phyloP scores from a whole-genome alignment of 2,797 vertebrate species.

The Clarias pachynema region DNA sequence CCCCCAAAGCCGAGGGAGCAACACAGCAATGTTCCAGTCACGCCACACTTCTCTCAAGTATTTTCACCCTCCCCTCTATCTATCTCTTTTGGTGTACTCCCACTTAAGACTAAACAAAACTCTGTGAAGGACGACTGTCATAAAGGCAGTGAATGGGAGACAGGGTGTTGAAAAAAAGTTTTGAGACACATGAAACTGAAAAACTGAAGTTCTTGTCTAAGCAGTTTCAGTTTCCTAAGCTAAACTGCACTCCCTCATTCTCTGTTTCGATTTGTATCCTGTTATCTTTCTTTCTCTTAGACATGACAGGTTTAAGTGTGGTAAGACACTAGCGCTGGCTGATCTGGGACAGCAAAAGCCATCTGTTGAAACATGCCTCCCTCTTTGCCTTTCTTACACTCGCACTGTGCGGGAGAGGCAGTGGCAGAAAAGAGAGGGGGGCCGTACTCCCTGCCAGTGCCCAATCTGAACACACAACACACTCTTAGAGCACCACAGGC shows the following conservation, averaged over 20 bases:
- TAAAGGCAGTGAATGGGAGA: conserved; percentile 29
- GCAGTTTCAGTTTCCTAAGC: conserved; percentile 53
- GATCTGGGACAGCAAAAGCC: conserved; percentile 65
- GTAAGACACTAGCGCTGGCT: conserved; percentile 61
- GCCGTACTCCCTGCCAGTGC: conserved; percentile 53
- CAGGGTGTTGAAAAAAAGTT: conserved; percentile 39
- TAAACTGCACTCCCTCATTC: conserved; percentile 28
- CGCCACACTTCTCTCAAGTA: conserved; percentile 25
- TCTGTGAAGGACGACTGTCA: conserved; percentile 44
- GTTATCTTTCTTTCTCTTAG: conserved; percentile 36
- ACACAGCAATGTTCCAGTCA: conserved; percentile 26
- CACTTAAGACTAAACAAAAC: conserved; percentile 15
- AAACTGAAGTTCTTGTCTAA: conserved; percentile 47
- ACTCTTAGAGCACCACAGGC: conserved; percentile 57
- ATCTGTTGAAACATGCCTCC: conserved; percentile 73
- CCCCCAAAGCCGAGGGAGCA: conserved; percentile 31
- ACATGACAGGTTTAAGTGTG: conserved; percentile 48
- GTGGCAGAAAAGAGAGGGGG: conserved; percentile 43
- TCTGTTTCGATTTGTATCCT: conserved; percentile 36
- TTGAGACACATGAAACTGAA: conserved; percentile 51
- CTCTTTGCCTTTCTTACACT: conserved; percentile 59
- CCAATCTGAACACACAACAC: conserved; percentile 61
- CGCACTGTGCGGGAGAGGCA: conserved; percentile 41
- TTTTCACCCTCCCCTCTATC: conserved; percentile 27
- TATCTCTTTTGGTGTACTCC: conserved; percentile 12